Evolutionary conservation across 2,113 vertebrate genomes (phyloP), one percentile per base, ranked within the genome.

Genomic region (Spheniscus mendiculus): DNA sequence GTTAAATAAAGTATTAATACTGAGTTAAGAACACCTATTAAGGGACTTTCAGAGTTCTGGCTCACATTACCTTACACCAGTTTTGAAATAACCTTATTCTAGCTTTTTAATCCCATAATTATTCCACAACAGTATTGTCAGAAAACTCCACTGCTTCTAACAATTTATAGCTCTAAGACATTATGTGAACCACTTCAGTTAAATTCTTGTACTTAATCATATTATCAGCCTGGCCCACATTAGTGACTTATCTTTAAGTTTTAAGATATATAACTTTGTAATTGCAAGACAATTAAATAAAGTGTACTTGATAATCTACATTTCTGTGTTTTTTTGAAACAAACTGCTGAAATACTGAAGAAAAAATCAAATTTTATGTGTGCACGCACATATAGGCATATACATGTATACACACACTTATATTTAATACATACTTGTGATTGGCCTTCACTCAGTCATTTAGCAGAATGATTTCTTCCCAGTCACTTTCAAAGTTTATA

Each of bases 1-100:
- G 50, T 98, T 97, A 97, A 97, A 95, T 94, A 82, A 97, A 96
- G 91, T 95, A 95, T 96, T 96, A 97, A 89, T 66, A 80, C 61
- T 89, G 89, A 95, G 91, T 94, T 95, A 97, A 95, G 96, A 96
- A 86, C 92, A 96, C 82, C 89, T 92, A 90, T 95, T 97, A 93
- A 97, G 94, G 94, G 94, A 96, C 93, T 97, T 95, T 76, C 91
- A 96, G 94, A 89, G 72, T 97, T 97, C 96, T 96, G 95, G 76
- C 88, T 96, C 77, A 67, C 78, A 97, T 96, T 97, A 95, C 71
- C 32, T 93, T 96, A 77, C 65, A 89, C 42, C 1, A 11, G 26
- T 89, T 95, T 92, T 85, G 12, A 90, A 95, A 91, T 95, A 96
- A 94, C 83, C 73, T 97, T 96, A 89, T 83, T 91, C 78, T 85